These are phyloP conservation scores for Acholoe squamosa DNA, from an alignment of 2,888 invertebrate genomes.

Conservation along the genomic window DNA sequence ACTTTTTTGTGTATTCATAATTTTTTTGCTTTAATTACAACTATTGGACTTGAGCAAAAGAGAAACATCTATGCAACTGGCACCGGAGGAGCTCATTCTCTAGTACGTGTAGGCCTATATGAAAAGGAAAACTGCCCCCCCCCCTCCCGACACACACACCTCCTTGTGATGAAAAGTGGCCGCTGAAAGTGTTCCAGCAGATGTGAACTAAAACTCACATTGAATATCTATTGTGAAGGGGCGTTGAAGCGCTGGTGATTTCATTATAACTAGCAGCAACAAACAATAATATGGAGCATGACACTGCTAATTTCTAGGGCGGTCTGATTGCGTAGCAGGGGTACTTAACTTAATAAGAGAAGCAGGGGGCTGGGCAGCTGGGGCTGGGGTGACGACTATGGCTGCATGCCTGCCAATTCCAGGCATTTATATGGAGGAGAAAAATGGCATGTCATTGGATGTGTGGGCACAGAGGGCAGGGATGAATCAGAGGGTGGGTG, in stretches of 20 bases:
- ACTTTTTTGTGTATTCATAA: too few species aligned
- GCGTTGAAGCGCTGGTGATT: neutral
- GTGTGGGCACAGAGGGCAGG: neutral
- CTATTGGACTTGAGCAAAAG: too few species aligned
- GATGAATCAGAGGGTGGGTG: slow-evolving; percentile 5
- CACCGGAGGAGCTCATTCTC: too few species aligned
- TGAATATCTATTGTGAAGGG: neutral
- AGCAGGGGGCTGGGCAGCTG: too few species aligned
- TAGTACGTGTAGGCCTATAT: too few species aligned
- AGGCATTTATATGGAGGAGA: neutral
- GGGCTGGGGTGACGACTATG: neutral
- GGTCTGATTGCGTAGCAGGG: neutral
- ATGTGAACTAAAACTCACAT: neutral
- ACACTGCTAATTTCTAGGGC: slow-evolving; percentile 14
- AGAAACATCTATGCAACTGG: too few species aligned
- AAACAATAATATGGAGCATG: neutral
- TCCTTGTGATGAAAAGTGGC: neutral
- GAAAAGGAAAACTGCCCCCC: too few species aligned
- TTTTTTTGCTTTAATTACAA: too few species aligned
- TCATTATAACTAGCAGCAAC: neutral
- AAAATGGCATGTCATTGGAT: slow-evolving; percentile 7
- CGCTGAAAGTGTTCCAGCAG: neutral
- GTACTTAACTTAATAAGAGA: neutral
- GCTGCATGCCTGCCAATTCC: neutral
- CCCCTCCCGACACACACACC: neutral